Evolutionary conservation across 2,888 invertebrate species (phyloP).

Genomic region (Idaea straminata): DNA sequence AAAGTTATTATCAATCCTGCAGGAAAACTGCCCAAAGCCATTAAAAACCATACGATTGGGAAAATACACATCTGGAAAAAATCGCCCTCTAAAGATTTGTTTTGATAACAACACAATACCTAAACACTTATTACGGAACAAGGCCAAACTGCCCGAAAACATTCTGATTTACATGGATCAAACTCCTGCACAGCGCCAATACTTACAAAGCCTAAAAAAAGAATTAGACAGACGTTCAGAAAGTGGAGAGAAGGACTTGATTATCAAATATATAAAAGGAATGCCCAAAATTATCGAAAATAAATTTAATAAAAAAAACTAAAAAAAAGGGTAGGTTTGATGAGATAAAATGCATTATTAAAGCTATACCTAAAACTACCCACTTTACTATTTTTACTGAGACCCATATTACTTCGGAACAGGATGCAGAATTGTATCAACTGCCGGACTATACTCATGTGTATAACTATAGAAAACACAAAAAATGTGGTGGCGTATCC

Average conservation of each 20-base stretch:
- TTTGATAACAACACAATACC: conserved; percentile 15
- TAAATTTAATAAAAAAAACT: conserved; percentile 20
- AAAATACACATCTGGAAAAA: conserved; percentile 24
- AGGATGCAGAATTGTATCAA: neutral
- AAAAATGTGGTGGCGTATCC: conserved; percentile 30
- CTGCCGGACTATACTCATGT: conserved; percentile 14
- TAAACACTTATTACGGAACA: conserved; percentile 21
- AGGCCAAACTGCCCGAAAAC: conserved; percentile 16
- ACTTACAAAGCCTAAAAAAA: conserved; percentile 17
- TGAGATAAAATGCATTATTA: conserved; percentile 15
- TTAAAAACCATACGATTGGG: conserved; percentile 26
- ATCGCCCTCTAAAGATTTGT: conserved; percentile 24
- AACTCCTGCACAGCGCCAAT: conserved; percentile 24
- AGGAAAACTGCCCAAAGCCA: conserved; percentile 22
- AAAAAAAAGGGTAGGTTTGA: conserved; percentile 22
- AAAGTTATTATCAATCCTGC: conserved; percentile 13
- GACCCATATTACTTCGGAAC: conserved; percentile 26
- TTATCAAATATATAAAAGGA: conserved; percentile 32
- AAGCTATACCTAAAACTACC: conserved; percentile 22
- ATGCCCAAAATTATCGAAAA: conserved; percentile 20
- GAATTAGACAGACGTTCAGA: conserved; percentile 18
- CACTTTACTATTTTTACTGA: conserved; percentile 22
- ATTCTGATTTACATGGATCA: conserved; percentile 26
- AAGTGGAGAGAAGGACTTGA: conserved; percentile 25
- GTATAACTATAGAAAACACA: conserved; percentile 23